Base-by-base conservation (phyloP, 1,140 invertebrate genomes). In the Lamellibrachia luymesi region DNA sequence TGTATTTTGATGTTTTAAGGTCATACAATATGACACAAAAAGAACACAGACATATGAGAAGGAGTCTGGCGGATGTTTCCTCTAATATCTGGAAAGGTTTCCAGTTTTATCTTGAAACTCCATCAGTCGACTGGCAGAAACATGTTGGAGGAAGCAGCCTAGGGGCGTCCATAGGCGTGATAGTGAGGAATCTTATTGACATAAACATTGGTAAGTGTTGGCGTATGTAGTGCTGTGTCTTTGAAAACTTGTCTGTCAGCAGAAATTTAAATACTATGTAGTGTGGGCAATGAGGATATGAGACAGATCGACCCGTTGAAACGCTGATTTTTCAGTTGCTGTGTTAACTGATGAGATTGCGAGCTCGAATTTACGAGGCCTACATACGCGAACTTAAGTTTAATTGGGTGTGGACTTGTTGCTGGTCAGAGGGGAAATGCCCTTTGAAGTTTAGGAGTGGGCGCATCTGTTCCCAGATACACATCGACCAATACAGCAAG, bases 41-140 rank as follows among this genome's bases (percentile, higher is more conserved):
- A 91, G 91, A 91, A 51, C 91, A 91, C 51, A 91, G 91, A 4
- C 91, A 4, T 91, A 91, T 91, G 91, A 91, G 17, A 91, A 91
- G 91, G 91, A 6, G 91, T n/a, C 49, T 91, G 51, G 6, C 7
- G 0, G 49, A 50, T 5, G 51, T 51, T 10, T 6, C 51, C 5
- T 50, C 91, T 7, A 91, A 22, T 2, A 91, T 91, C 10, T 91
- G 49, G 49, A 50, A 91, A 27, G 91, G 91, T 51, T 91, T 91
- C 51, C 91, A 91, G 4, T 91, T 50, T 10, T 13, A n/a, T 50
- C 51, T 91, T 50, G 91, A 91, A 91, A 91, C 91, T 7, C 91
- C 91, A 10, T 50, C 49, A 51, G 51, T 91, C 8, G 25, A 91
- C 51, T 91, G 91, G 91, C 91, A 51, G 51, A 91, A 91, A 51